phyloP scores from a whole-genome alignment of 2,113 vertebrate species.

The Perca schrenkii region DNA sequence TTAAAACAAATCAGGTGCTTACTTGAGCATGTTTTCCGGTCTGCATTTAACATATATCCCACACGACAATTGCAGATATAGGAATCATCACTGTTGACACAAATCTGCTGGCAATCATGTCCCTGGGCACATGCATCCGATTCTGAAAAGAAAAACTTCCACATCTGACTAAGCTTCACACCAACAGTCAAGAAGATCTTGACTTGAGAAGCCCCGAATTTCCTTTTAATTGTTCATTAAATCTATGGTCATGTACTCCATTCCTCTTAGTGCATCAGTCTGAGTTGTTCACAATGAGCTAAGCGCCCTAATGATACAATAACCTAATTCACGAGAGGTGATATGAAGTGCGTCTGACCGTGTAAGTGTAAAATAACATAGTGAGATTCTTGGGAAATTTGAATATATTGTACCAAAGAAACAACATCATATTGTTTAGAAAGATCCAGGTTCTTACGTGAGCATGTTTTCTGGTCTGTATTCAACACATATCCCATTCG shows the following conservation, averaged over 20 bases:
- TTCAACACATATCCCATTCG: constrained; percentile 81
- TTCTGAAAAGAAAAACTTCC: constrained; percentile 65
- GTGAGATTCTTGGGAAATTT: background rate
- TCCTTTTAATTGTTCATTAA: background rate
- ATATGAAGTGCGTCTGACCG: background rate
- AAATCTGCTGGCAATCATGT: constrained; percentile 83
- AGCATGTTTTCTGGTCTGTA: constrained; percentile 78
- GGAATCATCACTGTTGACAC: constrained; percentile 66
- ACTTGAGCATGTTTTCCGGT: constrained; percentile 78
- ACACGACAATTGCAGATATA: constrained; percentile 75
- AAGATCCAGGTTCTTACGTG: constrained; percentile 48
- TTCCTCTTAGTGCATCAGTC: background rate
- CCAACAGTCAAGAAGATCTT: background rate
- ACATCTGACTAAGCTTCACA: constrained; percentile 8
- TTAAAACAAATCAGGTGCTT: constrained; percentile 24
- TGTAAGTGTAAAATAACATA: background rate
- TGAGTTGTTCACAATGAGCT: background rate
- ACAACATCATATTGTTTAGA: background rate
- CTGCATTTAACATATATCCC: constrained; percentile 81
- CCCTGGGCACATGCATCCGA: constrained; percentile 68
- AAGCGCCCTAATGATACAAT: too few relatives aligned
- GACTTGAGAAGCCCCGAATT: background rate
- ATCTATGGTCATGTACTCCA: background rate
- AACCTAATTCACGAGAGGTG: background rate
- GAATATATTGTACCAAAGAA: background rate